phyloP scores from a whole-genome alignment of 2,113 vertebrate species.

The Seriola quinqueradiata region DNA sequence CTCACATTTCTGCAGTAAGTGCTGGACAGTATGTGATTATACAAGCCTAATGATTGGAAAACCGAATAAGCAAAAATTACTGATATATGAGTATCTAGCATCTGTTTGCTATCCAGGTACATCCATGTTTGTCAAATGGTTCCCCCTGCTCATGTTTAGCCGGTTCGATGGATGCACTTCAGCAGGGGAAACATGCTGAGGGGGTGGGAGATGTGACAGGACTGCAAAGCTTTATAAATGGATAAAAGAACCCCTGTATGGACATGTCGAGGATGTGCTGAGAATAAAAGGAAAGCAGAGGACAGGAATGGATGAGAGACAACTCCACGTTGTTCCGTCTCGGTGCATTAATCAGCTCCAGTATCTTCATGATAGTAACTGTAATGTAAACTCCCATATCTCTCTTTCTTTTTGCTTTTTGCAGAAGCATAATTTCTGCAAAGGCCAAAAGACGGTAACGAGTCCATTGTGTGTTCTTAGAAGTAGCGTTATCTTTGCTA shows the following conservation, averaged over 20 bases:
- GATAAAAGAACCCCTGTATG: constrained; percentile 72
- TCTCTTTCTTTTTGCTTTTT: constrained; percentile 19
- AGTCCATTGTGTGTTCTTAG: constrained; percentile 49
- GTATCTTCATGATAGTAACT: constrained; percentile 37
- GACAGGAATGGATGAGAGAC: constrained; percentile 48
- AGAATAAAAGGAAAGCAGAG: constrained; percentile 57
- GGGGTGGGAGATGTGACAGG: constrained; percentile 71
- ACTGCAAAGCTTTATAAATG: constrained; percentile 78
- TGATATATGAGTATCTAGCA: neutral
- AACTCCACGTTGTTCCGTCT: constrained; percentile 27
- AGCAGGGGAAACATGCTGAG: constrained; percentile 57
- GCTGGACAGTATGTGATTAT: constrained; percentile 17
- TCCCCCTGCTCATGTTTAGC: constrained; percentile 21
- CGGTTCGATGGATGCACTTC: constrained; percentile 45
- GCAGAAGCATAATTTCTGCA: constrained; percentile 29
- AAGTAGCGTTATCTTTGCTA: constrained; percentile 38
- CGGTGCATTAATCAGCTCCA: constrained; percentile 46
- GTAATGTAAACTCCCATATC: constrained; percentile 23
- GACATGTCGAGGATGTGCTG: constrained; percentile 61
- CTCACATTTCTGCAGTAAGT: constrained; percentile 23
- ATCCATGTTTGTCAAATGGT: constrained; percentile 9
- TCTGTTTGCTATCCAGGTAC: constrained; percentile 10
- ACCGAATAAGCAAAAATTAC: neutral
- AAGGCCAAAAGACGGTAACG: constrained; percentile 23
- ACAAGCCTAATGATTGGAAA: neutral